Evolutionary conservation across 2,888 invertebrate species (phyloP).

Genomic region (Scaptomyza cyrtandrae): DNA sequence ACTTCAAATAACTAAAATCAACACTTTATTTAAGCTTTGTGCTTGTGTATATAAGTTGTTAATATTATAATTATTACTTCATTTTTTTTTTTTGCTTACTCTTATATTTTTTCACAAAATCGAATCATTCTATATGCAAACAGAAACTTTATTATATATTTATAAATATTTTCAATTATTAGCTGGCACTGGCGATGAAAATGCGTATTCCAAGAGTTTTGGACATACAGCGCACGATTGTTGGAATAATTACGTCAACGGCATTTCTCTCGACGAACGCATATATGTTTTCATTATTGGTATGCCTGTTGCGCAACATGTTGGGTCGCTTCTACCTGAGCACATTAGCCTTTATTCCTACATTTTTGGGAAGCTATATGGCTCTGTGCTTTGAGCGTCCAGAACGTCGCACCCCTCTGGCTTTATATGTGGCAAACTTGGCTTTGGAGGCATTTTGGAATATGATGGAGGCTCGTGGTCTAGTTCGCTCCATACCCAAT

Average conservation of each 20-base stretch:
- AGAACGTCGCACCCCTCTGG: conserved; percentile 89
- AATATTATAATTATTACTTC: no score
- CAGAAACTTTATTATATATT: no score
- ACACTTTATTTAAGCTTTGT: no score
- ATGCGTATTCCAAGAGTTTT: conserved; percentile 87
- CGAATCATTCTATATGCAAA: no score
- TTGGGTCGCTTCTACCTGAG: conserved; percentile 88
- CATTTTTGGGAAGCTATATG: conserved; percentile 89
- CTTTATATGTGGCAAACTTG: conserved; percentile 92
- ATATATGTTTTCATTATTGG: conserved; percentile 88
- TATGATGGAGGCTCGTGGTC: conserved; percentile 88
- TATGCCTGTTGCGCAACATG: conserved; percentile 88
- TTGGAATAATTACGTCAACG: conserved; percentile 89
- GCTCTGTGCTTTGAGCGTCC: conserved; percentile 91
- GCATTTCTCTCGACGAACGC: conserved; percentile 90
- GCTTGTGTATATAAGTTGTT: no score
- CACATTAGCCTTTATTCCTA: conserved; percentile 89
- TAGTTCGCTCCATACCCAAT: conserved; percentile 86
- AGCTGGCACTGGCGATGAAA: conserved; percentile 89
- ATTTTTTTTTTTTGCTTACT: no score
- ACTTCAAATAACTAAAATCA: no score
- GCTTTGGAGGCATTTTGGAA: conserved; percentile 91
- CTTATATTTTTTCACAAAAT: no score
- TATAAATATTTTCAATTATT: no score
- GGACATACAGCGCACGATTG: conserved; percentile 87